These are phyloP conservation scores for Heliconius ismenius DNA, from an alignment of 2,888 invertebrate genomes.

Conservation along the genomic window DNA sequence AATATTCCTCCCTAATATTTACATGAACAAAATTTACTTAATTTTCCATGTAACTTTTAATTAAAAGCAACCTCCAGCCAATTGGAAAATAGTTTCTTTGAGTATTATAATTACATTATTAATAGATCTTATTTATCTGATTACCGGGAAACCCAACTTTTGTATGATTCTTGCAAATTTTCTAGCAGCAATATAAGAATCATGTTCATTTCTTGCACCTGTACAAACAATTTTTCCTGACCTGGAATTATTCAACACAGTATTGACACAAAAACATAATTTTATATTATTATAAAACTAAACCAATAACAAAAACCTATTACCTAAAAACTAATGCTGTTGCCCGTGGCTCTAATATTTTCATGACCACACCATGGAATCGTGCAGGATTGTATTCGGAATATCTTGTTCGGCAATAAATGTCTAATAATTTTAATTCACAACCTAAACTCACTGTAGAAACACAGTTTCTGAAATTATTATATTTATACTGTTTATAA, in stretches of 20 bases:
- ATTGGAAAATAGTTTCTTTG: too few relatives aligned
- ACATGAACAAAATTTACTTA: too few relatives aligned
- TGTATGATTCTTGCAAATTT: conserved; percentile 92
- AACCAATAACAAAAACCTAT: not conserved
- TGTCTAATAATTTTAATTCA: conserved; percentile 86
- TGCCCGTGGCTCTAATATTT: conserved; percentile 89
- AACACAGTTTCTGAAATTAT: conserved; percentile 87
- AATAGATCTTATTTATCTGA: conserved; percentile 42
- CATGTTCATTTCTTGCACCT: conserved; percentile 90
- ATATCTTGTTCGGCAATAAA: conserved; percentile 90
- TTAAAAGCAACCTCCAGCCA: too few relatives aligned
- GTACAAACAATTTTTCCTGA: conserved; percentile 94
- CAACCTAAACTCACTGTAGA: conserved; percentile 89
- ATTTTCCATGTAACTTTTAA: too few relatives aligned
- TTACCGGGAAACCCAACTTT: conserved; percentile 88
- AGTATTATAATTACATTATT: too few relatives aligned
- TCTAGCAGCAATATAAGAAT: conserved; percentile 88
- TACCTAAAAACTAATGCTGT: conserved; percentile 85
- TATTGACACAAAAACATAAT: not conserved
- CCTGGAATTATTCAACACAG: conserved; percentile 54
- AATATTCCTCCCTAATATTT: too few relatives aligned
- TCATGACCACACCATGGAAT: conserved; percentile 92
- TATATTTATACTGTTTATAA: not conserved
- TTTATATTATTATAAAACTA: not conserved
- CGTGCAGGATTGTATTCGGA: conserved; percentile 92